Base-by-base conservation (phyloP, 2,888 invertebrate species). In the Camptogramma bilineatum region DNA sequence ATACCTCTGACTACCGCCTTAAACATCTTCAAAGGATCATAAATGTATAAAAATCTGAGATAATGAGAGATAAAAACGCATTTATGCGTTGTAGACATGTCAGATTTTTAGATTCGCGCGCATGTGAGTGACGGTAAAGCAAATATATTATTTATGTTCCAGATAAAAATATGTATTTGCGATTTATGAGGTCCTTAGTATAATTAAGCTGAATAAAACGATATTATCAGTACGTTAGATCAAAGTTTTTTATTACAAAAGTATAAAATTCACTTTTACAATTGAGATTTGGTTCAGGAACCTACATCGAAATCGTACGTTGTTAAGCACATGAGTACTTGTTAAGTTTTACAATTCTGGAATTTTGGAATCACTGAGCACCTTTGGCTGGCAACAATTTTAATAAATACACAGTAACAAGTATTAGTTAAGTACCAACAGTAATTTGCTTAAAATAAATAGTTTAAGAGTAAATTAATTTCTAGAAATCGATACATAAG, bases 181-280 rank as follows among this genome's bases (percentile, higher is more conserved):
- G n/a, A n/a, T n/a, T n/a, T n/a, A 21, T 4, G 2, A 21, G 28
- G 28, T 28, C 28, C 28, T 28, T 28, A 28, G 21, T 28, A 13
- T 31, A 54, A 34, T 39, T 52, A 55, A 18, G 59, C 13, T 16
- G 1, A 24, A 60, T 52, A 44, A 60, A 64, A 53, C 34, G 51
- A 54, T 58, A 64, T 56, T 46, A 19, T 44, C 48, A 28, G 8
- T 17, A 56, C 7, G n/a, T 48, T 18, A 31, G 13, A 34, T 21
- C 13, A 51, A 13, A 47, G 46, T 46, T 54, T 52, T 54, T 48
- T 64, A 60, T 54, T 64, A 57, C 9, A 62, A 68, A 68, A 62
- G 50, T 69, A 62, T 42, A 59, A 69, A 66, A 52, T 19, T 52
- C 39, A 9, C 31, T 62, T 21, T 57, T 10, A 19, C 18, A 28